Conservation (phyloP, 2,888 invertebrate species). For the Volucella inflata region DNA sequence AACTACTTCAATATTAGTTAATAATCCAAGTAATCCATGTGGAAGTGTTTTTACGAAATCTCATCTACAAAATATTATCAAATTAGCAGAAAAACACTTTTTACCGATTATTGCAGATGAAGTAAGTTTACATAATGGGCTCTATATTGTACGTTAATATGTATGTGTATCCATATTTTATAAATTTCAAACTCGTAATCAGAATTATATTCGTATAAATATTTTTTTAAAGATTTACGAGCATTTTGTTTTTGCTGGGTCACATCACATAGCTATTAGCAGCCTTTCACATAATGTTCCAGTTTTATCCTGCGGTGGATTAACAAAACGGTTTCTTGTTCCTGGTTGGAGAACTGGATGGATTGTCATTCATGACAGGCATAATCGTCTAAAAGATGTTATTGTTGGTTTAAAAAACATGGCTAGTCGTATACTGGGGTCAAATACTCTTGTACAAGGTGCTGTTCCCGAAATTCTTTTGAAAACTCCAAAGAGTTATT, state of each 20-base stretch:
- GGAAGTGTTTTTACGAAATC: conserved; percentile 94
- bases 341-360: conserved; percentile 99
- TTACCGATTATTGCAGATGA: conserved; percentile 99
- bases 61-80: conserved; percentile 92
- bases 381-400: conserved; percentile 79
- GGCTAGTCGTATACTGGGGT: conserved; percentile 95
- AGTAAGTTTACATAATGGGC: conserved; percentile 76
- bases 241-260: conserved; percentile 94
- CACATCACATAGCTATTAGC: conserved; percentile 92
- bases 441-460: conserved; percentile 95
- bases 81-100: conserved; percentile 90
- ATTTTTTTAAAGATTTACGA: conserved; percentile 91
- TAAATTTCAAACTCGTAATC: neutral
- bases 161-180: neutral
- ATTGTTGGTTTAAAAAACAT: conserved; percentile 86
- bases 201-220: neutral
- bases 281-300: conserved; percentile 94
- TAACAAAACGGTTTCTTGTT: conserved; percentile 97
- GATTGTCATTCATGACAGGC: conserved; percentile 95
- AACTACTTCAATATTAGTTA: conserved; percentile 95
- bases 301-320: conserved; percentile 95
- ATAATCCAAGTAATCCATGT: conserved; percentile 99
- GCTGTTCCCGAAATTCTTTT: conserved; percentile 93
- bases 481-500: conserved; percentile 93
- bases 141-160: neutral